phyloP scores from a whole-genome alignment of 2,113 vertebrate genomes.

The Cynoglossus semilaevis region DNA sequence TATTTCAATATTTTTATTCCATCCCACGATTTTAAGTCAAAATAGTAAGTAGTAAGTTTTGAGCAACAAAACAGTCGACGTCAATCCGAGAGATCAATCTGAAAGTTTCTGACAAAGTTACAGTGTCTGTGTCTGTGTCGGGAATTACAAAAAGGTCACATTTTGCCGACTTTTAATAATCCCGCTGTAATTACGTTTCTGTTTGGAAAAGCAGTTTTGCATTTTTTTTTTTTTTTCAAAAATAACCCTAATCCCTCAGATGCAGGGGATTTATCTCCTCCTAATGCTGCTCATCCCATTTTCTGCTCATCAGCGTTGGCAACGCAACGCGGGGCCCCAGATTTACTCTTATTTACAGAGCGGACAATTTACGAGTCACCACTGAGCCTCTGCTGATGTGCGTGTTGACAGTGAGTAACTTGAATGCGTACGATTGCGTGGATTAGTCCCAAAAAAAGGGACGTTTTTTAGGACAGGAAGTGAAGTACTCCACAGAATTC shows the following conservation, averaged over 20 bases:
- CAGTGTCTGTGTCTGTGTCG: slow-evolving; percentile 13
- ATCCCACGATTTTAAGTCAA: too few relatives aligned
- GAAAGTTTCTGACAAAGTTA: slow-evolving; percentile 44
- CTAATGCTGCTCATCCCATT: slow-evolving; percentile 75
- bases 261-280: slow-evolving; percentile 70
- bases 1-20: too few relatives aligned
- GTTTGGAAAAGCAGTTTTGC: slow-evolving; percentile 65
- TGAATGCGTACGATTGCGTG: slow-evolving; percentile 30
- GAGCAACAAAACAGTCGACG: too few relatives aligned
- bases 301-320: slow-evolving; percentile 69
- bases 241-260: slow-evolving; percentile 73
- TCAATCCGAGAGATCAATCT: slow-evolving; percentile 2
- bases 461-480: slow-evolving; percentile 3
- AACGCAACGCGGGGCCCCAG: slow-evolving; percentile 47
- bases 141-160: slow-evolving; percentile 50
- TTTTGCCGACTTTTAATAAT: slow-evolving; percentile 69
- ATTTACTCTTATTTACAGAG: slow-evolving; percentile 68
- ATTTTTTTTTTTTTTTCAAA: too few relatives aligned
- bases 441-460: slow-evolving; percentile 13
- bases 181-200: slow-evolving; percentile 70
- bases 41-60: too few relatives aligned
- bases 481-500: slow-evolving; percentile 14
- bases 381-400: slow-evolving; percentile 39
- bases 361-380: slow-evolving; percentile 54
- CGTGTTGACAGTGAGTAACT: slow-evolving; percentile 47